Percentiles rank a stretch among this genome's conserved stretches.
phyloP scores from a whole-genome alignment of 2,888 invertebrate genomes.

The Ophioninae sp. region DNA sequence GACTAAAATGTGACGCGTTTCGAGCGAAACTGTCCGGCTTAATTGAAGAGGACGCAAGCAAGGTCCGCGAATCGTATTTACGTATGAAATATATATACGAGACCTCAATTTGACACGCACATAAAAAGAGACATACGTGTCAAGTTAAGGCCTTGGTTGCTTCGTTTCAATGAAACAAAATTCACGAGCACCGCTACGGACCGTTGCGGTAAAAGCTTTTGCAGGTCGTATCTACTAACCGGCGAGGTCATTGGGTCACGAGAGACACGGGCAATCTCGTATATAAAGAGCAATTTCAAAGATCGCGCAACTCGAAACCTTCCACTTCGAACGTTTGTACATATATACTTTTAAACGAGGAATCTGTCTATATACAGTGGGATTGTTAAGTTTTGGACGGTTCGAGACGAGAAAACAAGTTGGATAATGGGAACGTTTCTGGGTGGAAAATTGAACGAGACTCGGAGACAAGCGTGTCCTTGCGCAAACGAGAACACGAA shows the following conservation, averaged over 20 bases:
- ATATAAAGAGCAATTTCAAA: conserved; percentile 46
- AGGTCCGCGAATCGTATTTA: conserved; percentile 16
- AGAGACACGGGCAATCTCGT: conserved; percentile 43
- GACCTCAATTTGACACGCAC: neutral
- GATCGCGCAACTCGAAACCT: conserved; percentile 34
- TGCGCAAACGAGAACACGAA: conserved; percentile 32
- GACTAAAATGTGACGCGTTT: neutral
- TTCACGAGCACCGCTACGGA: conserved; percentile 32
- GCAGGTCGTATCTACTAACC: conserved; percentile 39
- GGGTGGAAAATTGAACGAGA: conserved; percentile 46
- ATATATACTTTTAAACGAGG: neutral
- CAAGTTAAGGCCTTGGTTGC: conserved; percentile 38
- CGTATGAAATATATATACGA: neutral
- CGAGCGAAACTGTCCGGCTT: neutral
- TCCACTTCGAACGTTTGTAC: conserved; percentile 1
- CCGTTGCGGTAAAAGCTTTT: conserved; percentile 34
- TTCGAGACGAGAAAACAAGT: conserved; percentile 37
- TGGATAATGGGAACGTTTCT: conserved; percentile 43
- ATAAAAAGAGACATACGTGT: conserved; percentile 3
- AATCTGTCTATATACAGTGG: neutral
- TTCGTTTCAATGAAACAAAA: conserved; percentile 56
- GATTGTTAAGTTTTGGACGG: conserved; percentile 2
- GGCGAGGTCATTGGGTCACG: conserved; percentile 59
- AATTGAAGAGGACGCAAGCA: conserved; percentile 19
- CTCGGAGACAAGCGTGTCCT: conserved; percentile 31